Percentiles rank a stretch among this genome's conserved stretches.
These are phyloP conservation scores for Meiosimyza decipiens DNA, from an alignment of 2,888 invertebrate species.

Conservation along the genomic window DNA sequence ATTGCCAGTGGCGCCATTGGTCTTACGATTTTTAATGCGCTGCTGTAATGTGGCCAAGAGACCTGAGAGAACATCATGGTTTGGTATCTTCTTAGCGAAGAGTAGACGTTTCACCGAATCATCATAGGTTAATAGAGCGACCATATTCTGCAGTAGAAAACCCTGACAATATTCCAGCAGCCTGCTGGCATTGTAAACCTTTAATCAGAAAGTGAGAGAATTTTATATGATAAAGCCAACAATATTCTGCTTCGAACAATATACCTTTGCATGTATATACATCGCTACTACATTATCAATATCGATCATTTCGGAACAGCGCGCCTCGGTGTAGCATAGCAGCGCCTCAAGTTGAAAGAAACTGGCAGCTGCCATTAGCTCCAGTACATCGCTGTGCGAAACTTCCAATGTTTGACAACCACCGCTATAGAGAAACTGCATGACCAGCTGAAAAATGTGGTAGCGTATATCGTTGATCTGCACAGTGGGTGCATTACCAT, in stretches of 20 bases:
- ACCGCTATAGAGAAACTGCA: conserved; percentile 93
- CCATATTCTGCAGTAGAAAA: conserved; percentile 91
- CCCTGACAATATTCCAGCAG: conserved; percentile 91
- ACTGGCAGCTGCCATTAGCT: conserved; percentile 90
- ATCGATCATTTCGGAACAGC: conserved; percentile 85
- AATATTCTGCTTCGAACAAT: neutral
- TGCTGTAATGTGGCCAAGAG: conserved; percentile 83
- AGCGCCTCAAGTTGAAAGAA: conserved; percentile 91
- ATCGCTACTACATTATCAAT: conserved; percentile 91
- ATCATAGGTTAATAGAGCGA: conserved; percentile 90
- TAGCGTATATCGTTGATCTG: conserved; percentile 94
- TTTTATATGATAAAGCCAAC: neutral
- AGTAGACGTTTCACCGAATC: conserved; percentile 88
- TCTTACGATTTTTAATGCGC: conserved; percentile 76
- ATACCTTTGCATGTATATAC: conserved; percentile 92
- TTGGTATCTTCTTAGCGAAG: conserved; percentile 89
- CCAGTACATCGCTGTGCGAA: conserved; percentile 83
- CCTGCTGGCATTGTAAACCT: conserved; percentile 90
- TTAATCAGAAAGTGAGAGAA: conserved; percentile 42
- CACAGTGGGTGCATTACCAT: conserved; percentile 83
- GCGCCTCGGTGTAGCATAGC: conserved; percentile 85
- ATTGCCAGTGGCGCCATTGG: conserved; percentile 44
- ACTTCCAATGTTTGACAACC: conserved; percentile 84
- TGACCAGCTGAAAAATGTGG: conserved; percentile 88
- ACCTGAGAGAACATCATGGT: conserved; percentile 88